Evolutionary conservation across 2,113 vertebrate genomes (phyloP), one percentile per base, ranked within the genome.

Genomic region (Proteles cristata): DNA sequence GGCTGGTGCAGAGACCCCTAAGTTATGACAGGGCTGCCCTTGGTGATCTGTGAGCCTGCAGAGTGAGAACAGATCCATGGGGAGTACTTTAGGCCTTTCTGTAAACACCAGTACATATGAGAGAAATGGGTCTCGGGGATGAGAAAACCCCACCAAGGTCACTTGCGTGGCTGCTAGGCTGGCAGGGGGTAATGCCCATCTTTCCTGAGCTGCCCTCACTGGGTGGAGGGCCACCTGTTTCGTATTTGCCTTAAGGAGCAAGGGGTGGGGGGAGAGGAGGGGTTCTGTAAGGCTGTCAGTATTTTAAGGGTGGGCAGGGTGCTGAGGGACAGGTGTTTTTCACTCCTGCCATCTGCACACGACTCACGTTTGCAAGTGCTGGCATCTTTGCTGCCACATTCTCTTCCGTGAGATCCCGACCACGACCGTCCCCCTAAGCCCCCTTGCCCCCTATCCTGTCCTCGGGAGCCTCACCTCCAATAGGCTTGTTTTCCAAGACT

Each of bases 341-440:
- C n/a, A 3, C 19, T 8, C 63, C 83, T 28, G 1, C 50, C 23
- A 25, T 50, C 4, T 8, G 12, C 15, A 1, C 10, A 1, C 6
- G 19, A 35, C 61, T 86, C 39, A 12, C 0, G 0, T 77, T 33
- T 23, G 26, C 45, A 16, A 14, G 39, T 35, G 4, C 74, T 12
- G 11, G 58, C 25, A 50, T 68, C 83, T 80, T 43, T 45, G 33
- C 69, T 35, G 9, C 17, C 14, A n/a, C 1, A 0, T 5, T 25
- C 31, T 50, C 84, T 80, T 65, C 58, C 6, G 0, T 0, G 53
- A 7, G 19, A 93, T 17, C 35, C 48, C 0, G 0, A 15, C 50
- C 50, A 50, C 8, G 5, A 4, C 0, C 0, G 3, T 3, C 28
- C 58, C 28, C 63, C 21, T 3, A 0, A 1, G 0, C 8, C 26